Evolutionary conservation across 2,797 vertebrate species (phyloP).

Genomic region (Cyclura pinguis): DNA sequence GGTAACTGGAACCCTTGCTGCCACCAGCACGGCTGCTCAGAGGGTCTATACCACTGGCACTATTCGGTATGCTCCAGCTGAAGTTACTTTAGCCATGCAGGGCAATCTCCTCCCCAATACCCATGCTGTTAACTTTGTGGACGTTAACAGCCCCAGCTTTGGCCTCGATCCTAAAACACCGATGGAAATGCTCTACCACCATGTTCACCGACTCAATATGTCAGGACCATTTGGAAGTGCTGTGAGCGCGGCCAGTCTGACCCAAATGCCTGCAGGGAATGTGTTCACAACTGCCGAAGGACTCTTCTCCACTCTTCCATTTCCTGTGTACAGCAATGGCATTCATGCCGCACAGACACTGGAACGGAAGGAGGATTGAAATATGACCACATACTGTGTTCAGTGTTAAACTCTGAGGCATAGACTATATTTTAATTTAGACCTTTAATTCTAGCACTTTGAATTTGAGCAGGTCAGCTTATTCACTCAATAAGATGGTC

Average conservation of each 20-base stretch:
- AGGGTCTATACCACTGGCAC: conserved; percentile 99
- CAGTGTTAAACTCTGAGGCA: conserved; percentile 86
- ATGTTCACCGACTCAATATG: conserved; percentile 98
- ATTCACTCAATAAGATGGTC: conserved; percentile 87
- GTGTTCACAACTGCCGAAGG: conserved; percentile 98
- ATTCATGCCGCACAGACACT: conserved; percentile 97
- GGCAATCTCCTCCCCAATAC: conserved; percentile 95
- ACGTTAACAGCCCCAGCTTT: conserved; percentile 92
- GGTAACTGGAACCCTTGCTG: conserved; percentile 92
- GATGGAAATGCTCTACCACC: conserved; percentile 99
- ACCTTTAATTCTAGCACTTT: conserved; percentile 97
- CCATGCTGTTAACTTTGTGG: conserved; percentile 95
- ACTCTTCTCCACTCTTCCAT: conserved; percentile 98
- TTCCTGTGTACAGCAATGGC: conserved; percentile 98
- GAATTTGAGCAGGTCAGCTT: conserved; percentile 94
- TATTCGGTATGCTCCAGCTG: conserved; percentile 98
- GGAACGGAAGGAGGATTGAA: conserved; percentile 98
- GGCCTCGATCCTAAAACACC: conserved; percentile 98
- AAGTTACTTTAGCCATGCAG: conserved; percentile 97
- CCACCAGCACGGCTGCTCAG: conserved; percentile 90
- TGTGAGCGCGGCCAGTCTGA: conserved; percentile 88
- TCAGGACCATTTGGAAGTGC: conserved; percentile 88
- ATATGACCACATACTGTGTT: conserved; percentile 91
- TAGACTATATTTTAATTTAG: conserved; percentile 89
- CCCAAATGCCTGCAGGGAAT: conserved; percentile 93